These are phyloP conservation scores for Kobus ellipsiprymnus DNA, from an alignment of 2,113 vertebrate species.

Conservation along the genomic window DNA sequence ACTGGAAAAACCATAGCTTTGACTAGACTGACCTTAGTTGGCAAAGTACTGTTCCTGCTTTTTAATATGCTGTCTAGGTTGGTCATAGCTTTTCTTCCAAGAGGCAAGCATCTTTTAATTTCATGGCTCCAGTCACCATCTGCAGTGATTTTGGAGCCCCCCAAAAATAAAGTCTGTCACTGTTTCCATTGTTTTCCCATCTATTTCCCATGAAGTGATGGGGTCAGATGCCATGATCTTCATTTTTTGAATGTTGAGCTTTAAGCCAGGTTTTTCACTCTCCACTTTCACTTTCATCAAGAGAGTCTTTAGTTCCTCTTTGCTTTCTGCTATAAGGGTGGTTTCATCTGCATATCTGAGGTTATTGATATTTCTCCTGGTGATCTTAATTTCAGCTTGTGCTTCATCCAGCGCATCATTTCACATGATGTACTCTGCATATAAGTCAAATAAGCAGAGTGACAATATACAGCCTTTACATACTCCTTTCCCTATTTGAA, in stretches of 20 bases:
- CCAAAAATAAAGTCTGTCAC: not conserved
- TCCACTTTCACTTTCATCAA: not conserved
- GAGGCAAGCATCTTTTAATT: not conserved
- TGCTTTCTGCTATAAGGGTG: not conserved
- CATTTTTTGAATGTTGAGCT: not conserved
- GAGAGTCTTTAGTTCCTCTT: not conserved
- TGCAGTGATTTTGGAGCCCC: not conserved
- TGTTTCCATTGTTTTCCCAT: not conserved
- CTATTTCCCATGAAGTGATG: not conserved
- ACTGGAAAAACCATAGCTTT: not conserved
- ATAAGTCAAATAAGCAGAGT: not conserved
- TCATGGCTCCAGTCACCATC: not conserved
- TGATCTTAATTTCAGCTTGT: not conserved
- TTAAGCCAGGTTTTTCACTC: not conserved
- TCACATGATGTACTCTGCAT: not conserved
- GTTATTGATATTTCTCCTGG: not conserved
- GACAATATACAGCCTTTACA: not conserved
- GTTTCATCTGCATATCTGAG: not conserved
- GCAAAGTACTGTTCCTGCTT: not conserved
- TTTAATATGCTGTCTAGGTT: not conserved
- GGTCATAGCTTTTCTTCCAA: not conserved
- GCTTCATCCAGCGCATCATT: not conserved
- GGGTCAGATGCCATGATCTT: not conserved
- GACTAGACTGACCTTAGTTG: rapidly evolving
- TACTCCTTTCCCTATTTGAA: not conserved